phyloP scores from a whole-genome alignment of 2,113 vertebrate species.

The Lamprologus tigripictilis region DNA sequence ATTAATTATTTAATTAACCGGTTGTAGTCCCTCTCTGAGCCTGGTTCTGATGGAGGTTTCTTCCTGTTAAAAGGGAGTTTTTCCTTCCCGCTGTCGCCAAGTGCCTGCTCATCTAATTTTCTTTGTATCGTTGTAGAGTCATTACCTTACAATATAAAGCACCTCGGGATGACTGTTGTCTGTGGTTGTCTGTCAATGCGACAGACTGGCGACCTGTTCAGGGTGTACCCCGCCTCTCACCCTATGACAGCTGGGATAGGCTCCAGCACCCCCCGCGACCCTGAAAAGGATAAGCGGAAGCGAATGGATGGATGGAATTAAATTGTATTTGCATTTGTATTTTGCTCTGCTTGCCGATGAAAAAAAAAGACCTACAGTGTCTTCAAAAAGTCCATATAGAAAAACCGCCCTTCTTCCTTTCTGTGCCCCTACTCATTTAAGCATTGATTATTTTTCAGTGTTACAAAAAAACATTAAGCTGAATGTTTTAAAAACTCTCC shows the following conservation, averaged over 20 bases:
- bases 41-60: background rate
- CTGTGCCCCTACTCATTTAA: background rate
- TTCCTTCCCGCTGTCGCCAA: background rate
- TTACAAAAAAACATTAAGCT: background rate
- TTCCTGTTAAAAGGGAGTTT: background rate
- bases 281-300: background rate
- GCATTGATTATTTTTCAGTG: background rate
- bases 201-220: background rate
- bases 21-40: background rate
- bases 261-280: background rate
- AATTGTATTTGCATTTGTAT: background rate
- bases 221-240: background rate
- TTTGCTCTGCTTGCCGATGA: rapidly evolving
- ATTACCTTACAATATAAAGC: background rate
- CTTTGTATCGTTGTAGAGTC: background rate
- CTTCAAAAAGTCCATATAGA: background rate
- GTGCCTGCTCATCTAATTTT: background rate
- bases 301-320: background rate
- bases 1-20: background rate
- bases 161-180: background rate
- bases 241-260: background rate
- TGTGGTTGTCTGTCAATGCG: background rate
- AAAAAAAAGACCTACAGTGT: background rate
- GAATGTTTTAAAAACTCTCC: background rate
- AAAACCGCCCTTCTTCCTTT: background rate